Conservation (phyloP, 2,113 vertebrate genomes). For the Siniperca chuatsi region DNA sequence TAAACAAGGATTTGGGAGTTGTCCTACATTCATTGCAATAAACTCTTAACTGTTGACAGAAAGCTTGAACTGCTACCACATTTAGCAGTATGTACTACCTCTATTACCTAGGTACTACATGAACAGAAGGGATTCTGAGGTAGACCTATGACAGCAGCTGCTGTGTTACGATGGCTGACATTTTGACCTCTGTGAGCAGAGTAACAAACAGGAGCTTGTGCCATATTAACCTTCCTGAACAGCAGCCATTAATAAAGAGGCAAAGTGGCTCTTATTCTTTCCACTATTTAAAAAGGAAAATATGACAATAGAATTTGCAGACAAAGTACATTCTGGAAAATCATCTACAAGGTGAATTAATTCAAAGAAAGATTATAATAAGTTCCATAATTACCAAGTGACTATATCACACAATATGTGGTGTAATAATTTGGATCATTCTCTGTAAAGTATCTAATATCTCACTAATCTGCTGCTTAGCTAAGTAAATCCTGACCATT, state of each 20-base stretch:
- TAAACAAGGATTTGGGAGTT: not conserved
- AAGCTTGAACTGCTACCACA: not conserved
- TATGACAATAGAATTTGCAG: not conserved
- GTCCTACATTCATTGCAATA: not conserved
- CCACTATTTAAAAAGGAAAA: slow-evolving; percentile 4
- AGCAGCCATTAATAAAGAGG: slow-evolving; percentile 45
- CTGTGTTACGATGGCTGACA: slow-evolving; percentile 24
- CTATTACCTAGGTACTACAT: not conserved
- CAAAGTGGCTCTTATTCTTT: slow-evolving; percentile 9
- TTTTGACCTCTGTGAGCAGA: slow-evolving; percentile 36
- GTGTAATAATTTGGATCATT: slow-evolving; percentile 54
- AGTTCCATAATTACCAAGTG: slow-evolving; percentile 49
- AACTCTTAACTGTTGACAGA: not conserved
- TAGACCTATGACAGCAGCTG: slow-evolving; percentile 24
- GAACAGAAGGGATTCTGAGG: slow-evolving; percentile 11
- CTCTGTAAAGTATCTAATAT: slow-evolving; percentile 63
- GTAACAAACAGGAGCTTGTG: slow-evolving; percentile 35
- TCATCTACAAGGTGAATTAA: slow-evolving; percentile 34
- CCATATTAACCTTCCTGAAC: slow-evolving; percentile 46
- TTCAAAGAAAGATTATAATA: slow-evolving; percentile 38
- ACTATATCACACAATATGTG: slow-evolving; percentile 31
- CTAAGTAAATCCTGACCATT: slow-evolving; percentile 56
- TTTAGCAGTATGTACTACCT: not conserved
- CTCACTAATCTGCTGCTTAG: slow-evolving; percentile 70
- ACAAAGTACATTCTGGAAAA: slow-evolving; percentile 16